phyloP scores from a whole-genome alignment of 2,888 invertebrate genomes.

The Isoperla grammatica region DNA sequence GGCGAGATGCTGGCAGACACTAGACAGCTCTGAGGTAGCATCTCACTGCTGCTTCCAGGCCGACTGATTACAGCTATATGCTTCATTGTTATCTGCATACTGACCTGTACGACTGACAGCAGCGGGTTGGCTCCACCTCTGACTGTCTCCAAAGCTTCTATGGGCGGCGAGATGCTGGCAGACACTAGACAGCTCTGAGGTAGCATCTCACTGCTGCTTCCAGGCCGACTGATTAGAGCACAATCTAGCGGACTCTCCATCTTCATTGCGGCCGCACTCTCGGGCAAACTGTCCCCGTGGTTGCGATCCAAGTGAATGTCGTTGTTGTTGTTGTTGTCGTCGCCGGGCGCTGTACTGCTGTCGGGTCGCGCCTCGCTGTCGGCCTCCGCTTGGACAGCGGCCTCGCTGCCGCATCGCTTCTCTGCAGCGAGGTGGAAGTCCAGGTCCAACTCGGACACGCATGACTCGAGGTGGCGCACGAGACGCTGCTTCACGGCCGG shows the following conservation, averaged over 20 bases:
- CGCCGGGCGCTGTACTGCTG: slow-evolving; percentile 43
- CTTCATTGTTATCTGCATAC: too few relatives aligned
- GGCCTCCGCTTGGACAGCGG: slow-evolving; percentile 32
- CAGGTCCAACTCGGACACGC: slow-evolving; percentile 55
- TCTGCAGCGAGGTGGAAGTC: slow-evolving; percentile 47
- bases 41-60: too few relatives aligned
- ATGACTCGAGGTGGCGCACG: slow-evolving; percentile 54
- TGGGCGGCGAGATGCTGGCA: slow-evolving; percentile 37
- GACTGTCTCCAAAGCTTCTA: slow-evolving; percentile 40
- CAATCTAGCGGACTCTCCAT: too few relatives aligned
- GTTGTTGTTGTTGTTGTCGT: slow-evolving; percentile 47
- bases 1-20: slow-evolving; percentile 35
- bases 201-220: slow-evolving; percentile 26
- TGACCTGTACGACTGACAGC: slow-evolving; percentile 31
- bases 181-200: slow-evolving; percentile 31
- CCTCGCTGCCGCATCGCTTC: slow-evolving; percentile 29
- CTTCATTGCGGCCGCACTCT: too few relatives aligned
- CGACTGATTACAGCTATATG: too few relatives aligned
- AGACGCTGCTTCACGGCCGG: slow-evolving; percentile 54
- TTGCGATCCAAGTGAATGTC: slow-evolving; percentile 40
- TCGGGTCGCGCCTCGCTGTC: slow-evolving; percentile 41
- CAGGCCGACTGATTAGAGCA: too few relatives aligned
- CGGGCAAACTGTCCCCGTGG: slow-evolving; percentile 35
- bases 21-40: slow-evolving; percentile 31
- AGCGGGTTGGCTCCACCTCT: slow-evolving; percentile 20